These are phyloP conservation scores for Glaucopsyche alexis DNA, from an alignment of 2,888 invertebrate species.

Conservation along the genomic window DNA sequence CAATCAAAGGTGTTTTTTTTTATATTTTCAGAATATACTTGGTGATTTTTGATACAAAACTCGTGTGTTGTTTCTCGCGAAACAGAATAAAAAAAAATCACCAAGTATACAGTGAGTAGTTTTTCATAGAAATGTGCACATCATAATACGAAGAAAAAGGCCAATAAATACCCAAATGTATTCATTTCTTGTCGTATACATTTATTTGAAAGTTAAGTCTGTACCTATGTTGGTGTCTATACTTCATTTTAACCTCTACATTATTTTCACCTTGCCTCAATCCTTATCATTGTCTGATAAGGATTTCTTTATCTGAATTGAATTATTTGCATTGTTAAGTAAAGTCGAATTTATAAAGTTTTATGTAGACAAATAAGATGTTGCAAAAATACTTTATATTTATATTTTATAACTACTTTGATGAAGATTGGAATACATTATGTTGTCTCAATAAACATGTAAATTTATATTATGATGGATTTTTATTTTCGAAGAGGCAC, in stretches of 20 bases:
- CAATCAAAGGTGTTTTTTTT: no score
- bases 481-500: not conserved
- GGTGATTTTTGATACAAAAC: no score
- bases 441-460: conserved; percentile 9
- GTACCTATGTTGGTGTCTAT: not conserved
- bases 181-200: not conserved
- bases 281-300: not conserved
- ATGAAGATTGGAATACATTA: not conserved
- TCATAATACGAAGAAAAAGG: no score
- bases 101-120: not conserved
- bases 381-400: no score
- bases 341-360: no score
- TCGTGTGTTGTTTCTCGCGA: no score
- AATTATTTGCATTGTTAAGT: not conserved
- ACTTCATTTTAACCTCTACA: not conserved
- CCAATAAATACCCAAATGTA: no score
- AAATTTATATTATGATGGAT: not conserved
- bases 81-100: no score
- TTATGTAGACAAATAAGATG: no score
- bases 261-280: not conserved
- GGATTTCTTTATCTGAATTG: not conserved
- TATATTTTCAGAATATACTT: no score
- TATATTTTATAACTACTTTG: no score
- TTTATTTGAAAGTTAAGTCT: not conserved
- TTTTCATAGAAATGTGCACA: not conserved